These are phyloP conservation scores for Spodoptera exigua DNA, from an alignment of 2,888 invertebrate genomes.

Conservation along the genomic window DNA sequence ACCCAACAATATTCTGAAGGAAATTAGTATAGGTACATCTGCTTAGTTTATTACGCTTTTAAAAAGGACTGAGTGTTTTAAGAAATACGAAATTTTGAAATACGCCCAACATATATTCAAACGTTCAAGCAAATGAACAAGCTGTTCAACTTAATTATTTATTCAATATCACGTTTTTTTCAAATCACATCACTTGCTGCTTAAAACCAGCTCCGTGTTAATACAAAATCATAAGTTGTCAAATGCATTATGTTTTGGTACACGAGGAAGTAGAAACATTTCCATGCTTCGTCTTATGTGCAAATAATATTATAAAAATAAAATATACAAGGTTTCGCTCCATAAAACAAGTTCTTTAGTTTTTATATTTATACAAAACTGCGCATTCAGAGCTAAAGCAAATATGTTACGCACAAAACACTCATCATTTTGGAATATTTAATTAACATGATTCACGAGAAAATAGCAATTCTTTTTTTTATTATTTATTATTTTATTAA, in stretches of 20 bases:
- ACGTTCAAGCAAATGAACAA: too few relatives aligned
- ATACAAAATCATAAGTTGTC: constrained; percentile 16
- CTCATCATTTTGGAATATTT: constrained; percentile 16
- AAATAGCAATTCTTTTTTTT: background rate
- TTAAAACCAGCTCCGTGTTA: constrained; percentile 10
- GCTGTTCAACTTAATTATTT: too few relatives aligned
- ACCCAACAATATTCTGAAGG: too few relatives aligned
- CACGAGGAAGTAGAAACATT: constrained; percentile 36
- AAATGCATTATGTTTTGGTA: constrained; percentile 5
- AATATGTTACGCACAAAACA: constrained; percentile 10
- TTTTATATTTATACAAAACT: constrained; percentile 23
- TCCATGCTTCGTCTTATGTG: constrained; percentile 19
- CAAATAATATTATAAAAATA: constrained; percentile 33
- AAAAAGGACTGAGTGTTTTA: too few relatives aligned
- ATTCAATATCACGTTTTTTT: too few relatives aligned
- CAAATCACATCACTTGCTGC: background rate
- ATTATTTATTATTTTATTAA: too few relatives aligned
- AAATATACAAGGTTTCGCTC: constrained; percentile 36
- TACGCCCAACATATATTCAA: too few relatives aligned
- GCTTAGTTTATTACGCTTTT: too few relatives aligned
- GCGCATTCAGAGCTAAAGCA: constrained; percentile 11
- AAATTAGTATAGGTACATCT: too few relatives aligned
- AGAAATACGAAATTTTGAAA: too few relatives aligned
- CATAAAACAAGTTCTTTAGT: constrained; percentile 29
- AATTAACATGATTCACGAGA: constrained; percentile 13